Base-by-base conservation (phyloP, 2,113 vertebrate genomes). In the Columba livia region DNA sequence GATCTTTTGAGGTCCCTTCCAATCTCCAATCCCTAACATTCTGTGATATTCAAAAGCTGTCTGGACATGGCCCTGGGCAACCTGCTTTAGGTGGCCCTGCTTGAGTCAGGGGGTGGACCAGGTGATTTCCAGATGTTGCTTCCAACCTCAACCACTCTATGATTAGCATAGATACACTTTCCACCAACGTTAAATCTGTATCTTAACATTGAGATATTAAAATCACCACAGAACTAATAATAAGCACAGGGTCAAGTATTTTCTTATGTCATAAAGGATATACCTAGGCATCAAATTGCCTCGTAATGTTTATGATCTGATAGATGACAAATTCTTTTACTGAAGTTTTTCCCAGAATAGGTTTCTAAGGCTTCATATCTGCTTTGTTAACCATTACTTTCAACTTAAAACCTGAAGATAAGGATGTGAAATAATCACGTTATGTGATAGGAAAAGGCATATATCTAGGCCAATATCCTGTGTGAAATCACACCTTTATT, bases 401-500 rank as follows among this genome's bases (percentile, higher is more conserved):
- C 70, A 90, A 93, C 89, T 93, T 95, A 94, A 91, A 95, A 92
- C 66, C 38, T 61, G 62, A 73, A 96, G 96, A 96, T 97, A 95
- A 95, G 67, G 73, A 61, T 83, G 87, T 82, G 77, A 96, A 96
- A 94, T 93, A 94, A 85, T 66, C 42, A 4, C 50, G 25, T 85
- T 93, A 71, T 19, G 29, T 25, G 93, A 79, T 89, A 91, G 91
- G 71, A 94, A 91, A 91, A 88, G 15, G 29, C 47, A 56, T 81
- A 26, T 88, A 84, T 87, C 83, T 88, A 83, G 85, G 82, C 70
- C 70, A 96, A 93, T 96, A 97, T 91, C 94, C 94, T 94, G 88
- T 95, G 89, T 95, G 87, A 95, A 96, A 97, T 97, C 88, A 95
- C 94, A 94, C 91, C 92, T 94, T 96, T 97, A 90, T 95, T 96